These are phyloP conservation scores for Actenoides hombroni DNA, from an alignment of 2,113 vertebrate genomes.

Conservation along the genomic window DNA sequence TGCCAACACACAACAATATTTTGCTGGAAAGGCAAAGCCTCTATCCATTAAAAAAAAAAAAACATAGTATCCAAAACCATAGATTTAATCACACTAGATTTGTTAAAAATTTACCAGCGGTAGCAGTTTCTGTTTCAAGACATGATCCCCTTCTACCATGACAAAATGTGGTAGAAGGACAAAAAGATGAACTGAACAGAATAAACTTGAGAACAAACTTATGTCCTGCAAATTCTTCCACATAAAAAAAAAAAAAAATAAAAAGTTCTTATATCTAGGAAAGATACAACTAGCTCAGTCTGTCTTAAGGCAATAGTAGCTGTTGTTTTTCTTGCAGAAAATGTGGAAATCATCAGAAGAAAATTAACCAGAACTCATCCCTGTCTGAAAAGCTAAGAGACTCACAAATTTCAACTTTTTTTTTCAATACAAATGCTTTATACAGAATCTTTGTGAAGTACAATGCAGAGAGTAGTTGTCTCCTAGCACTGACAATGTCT, in stretches of 20 bases:
- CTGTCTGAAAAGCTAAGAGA: constrained; percentile 33
- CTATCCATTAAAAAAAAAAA: not conserved
- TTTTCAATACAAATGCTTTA: constrained; percentile 26
- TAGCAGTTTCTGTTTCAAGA: not conserved
- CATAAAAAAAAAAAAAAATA: not conserved
- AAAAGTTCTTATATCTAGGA: not conserved
- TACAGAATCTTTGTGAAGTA: constrained; percentile 54
- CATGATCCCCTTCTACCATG: not conserved
- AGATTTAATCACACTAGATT: not conserved
- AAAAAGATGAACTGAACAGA: not conserved
- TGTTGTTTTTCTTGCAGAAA: constrained; percentile 41
- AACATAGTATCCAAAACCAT: not conserved
- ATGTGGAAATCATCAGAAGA: constrained; percentile 52
- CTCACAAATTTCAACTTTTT: constrained; percentile 40
- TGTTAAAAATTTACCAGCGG: not conserved
- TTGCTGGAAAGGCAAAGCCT: not conserved
- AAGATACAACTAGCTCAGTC: constrained; percentile 6
- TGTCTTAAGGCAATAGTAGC: constrained; percentile 50
- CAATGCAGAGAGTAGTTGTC: constrained; percentile 49
- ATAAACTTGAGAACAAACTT: not conserved
- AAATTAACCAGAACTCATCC: constrained; percentile 60
- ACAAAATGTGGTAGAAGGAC: not conserved
- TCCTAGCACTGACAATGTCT: constrained; percentile 63
- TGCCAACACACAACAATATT: not conserved
- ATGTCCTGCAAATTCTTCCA: not conserved